Evolutionary conservation across 2,888 invertebrate species (phyloP), one percentile per base, ranked within the genome.

Genomic region (Temnothorax ravouxi): DNA sequence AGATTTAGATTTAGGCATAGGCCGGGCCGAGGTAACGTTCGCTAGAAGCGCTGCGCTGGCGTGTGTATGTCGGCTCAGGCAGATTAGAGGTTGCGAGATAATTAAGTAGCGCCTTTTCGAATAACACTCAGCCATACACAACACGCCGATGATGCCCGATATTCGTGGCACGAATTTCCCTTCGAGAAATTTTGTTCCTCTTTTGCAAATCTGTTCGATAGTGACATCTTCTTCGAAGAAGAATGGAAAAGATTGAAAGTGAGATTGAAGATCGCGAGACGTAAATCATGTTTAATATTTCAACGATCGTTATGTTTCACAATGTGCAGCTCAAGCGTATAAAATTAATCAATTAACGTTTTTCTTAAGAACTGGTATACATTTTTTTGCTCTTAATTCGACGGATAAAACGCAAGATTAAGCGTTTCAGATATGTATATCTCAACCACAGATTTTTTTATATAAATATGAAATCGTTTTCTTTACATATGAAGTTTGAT

Each of bases 91-190:
- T 93, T 90, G 88, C 88, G 84, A 92, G 93, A 94, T 95, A 94
- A 95, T 95, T 94, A 94, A 95, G 94, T 94, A 95, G 94, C 94
- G 92, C 94, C 93, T 93, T 93, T 93, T 93, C 92, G 93, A 93
- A 92, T 92, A 93, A 94, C 93, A 93, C 93, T 93, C 92, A 85
- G 88, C 90, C 87, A 50, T 47, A 90, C 84, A 84, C 86, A 87
- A 85, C 87, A 89, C 75, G 82, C 85, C 86, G 87, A 88, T 87
- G 92, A 88, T 87, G 92, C 89, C 84, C 89, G 91, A 92, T 91
- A 87, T 91, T 87, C 90, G 86, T 89, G 88, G 81, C 84, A 82
- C 80, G 88, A 82, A 91, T 92, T 91, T 92, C 89, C 92, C 88
- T 88, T 84, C 56, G 75, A 83, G 85, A 89, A 85, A 88, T 88